Percentiles rank a stretch among this genome's conserved stretches.
Evolutionary conservation across 2,888 invertebrate genomes (phyloP).

Genomic region (Lydus trimaculatus): DNA sequence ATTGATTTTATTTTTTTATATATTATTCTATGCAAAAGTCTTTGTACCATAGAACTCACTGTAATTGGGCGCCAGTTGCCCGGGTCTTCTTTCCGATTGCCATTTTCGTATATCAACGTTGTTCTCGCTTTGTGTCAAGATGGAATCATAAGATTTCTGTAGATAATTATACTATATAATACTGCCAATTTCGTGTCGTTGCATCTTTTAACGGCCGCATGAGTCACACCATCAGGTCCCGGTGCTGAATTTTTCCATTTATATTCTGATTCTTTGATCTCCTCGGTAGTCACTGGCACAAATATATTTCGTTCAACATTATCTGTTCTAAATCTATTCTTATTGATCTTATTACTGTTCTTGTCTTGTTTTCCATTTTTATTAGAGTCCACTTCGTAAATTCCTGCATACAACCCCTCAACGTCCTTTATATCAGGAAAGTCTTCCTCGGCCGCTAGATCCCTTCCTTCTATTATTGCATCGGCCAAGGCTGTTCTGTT

Average conservation of each 20-base stretch:
- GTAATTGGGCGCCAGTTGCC: background rate
- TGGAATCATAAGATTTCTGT: background rate
- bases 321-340: background rate
- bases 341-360: background rate
- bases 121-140: constrained; percentile 12
- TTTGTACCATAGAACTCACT: background rate
- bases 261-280: background rate
- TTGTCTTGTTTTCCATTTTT: too few relatives aligned
- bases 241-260: background rate
- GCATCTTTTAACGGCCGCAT: background rate
- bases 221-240: background rate
- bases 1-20: background rate
- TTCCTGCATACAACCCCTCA: background rate
- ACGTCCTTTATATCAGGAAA: background rate
- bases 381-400: background rate
- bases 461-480: background rate
- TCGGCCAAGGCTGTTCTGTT: too few relatives aligned
- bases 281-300: background rate
- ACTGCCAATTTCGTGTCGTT: background rate
- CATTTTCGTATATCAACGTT: constrained; percentile 14
- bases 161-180: background rate
- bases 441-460: background rate
- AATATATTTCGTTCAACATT: background rate
- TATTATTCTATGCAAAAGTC: background rate
- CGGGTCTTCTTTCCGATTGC: background rate